Base-by-base conservation (phyloP, 2,888 invertebrate genomes). In the Thymelicus lineola region DNA sequence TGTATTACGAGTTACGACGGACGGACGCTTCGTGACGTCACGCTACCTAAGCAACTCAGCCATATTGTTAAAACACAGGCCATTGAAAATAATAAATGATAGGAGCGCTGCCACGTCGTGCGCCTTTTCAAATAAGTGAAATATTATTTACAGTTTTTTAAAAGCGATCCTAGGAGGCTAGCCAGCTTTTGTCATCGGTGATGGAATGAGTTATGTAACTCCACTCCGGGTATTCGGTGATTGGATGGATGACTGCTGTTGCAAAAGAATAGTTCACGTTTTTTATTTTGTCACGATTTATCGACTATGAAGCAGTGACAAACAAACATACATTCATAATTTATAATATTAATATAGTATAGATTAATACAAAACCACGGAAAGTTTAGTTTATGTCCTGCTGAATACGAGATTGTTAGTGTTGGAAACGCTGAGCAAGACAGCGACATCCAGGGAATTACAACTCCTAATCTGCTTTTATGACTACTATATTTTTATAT, bases 401-500 rank as follows among this genome's bases (percentile, higher is more conserved):
- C 60, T 50, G 53, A 67, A 55, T 67, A 48, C 38, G 60, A 20
- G 15, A 59, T 17, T 38, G 36, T 48, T 53, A 15, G 57, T 57
- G 36, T 57, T 17, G 35, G 48, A 62, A 58, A 14, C 38, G 46
- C 68, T 57, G 57, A 48, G 62, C 46, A 57, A 45, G 48, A 62
- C 17, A 57, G 20, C 5, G 48, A 28, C 53, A 20, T 53, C 12
- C 20, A 17, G 12, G 7, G 57, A 68, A 46, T 46, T 62, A 62
- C 20, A 66, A 20, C 57, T 20, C 36, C 12, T 14, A 57, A 68
- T 67, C 61, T 55, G 35, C n/a, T 68, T 68, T 68, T 62, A 68
- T 68, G 68, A 57, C 36, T 48, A 55, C 68, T 55, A 68, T 62
- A 68, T 55, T 62, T 67, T 68, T 68, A 62, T 58, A 57, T 20